phyloP scores from a whole-genome alignment of 2,888 invertebrate species.

The Hyppa rectilinea region DNA sequence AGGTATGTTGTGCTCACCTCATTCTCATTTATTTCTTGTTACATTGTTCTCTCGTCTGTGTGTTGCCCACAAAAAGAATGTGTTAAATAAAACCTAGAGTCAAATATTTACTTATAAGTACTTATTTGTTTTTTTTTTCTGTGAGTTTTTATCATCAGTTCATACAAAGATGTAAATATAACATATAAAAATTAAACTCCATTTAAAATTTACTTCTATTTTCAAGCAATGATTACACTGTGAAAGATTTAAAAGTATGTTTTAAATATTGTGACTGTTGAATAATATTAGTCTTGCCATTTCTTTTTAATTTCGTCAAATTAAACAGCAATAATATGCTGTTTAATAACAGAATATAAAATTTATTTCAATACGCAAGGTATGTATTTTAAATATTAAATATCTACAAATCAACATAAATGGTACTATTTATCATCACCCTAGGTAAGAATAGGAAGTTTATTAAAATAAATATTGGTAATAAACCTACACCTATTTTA shows the following conservation, averaged over 20 bases:
- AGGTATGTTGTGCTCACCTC: background rate
- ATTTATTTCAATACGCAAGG: constrained; percentile 27
- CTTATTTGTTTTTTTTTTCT: background rate
- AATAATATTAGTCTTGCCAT: background rate
- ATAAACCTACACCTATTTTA: background rate
- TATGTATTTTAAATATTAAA: background rate
- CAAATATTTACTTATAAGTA: background rate
- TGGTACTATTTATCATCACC: constrained; percentile 15
- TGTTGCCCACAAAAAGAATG: background rate
- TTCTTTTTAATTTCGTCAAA: constrained; percentile 8
- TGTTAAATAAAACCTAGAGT: background rate
- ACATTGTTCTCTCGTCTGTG: no score
- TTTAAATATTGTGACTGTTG: constrained; percentile 24
- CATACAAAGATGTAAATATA: background rate
- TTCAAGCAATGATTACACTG: background rate
- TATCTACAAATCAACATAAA: constrained; percentile 2
- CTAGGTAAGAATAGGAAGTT: background rate
- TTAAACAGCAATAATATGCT: constrained; percentile 31
- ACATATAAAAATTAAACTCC: background rate
- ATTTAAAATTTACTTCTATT: background rate
- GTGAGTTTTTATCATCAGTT: background rate
- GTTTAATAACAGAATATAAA: constrained; percentile 26
- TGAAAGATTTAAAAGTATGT: background rate
- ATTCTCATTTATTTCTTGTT: background rate
- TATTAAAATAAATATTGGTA: constrained; percentile 1